phyloP scores from a whole-genome alignment of 1,140 invertebrate genomes.

The Adoxophyes honmai region DNA sequence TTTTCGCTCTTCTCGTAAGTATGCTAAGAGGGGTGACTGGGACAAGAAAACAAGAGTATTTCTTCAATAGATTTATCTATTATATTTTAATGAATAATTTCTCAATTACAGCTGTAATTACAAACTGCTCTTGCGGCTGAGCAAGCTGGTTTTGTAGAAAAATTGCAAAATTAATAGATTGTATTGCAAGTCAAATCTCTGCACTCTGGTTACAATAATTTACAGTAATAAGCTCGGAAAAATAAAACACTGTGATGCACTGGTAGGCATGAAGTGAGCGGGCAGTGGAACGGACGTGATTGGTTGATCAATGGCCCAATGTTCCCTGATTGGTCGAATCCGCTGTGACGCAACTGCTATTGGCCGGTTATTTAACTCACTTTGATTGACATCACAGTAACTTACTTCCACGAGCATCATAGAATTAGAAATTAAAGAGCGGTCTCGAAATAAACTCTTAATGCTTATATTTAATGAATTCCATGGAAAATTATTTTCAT shows the following conservation, averaged over 20 bases:
- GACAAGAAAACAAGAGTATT: slow-evolving; percentile 44
- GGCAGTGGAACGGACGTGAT: not conserved
- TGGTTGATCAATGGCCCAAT: not conserved
- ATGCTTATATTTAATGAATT: slow-evolving; percentile 70
- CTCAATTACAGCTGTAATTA: slow-evolving; percentile 71
- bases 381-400: not conserved
- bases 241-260: not conserved
- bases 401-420: not conserved
- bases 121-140: slow-evolving; percentile 54
- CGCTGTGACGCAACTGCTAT: not conserved
- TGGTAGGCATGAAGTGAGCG: not conserved
- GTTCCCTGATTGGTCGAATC: not conserved
- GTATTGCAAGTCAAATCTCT: slow-evolving; percentile 47
- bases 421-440: not conserved
- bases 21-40: not conserved
- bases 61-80: slow-evolving; percentile 75
- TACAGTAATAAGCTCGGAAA: slow-evolving; percentile 11
- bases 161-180: slow-evolving; percentile 53
- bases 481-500: slow-evolving; percentile 76
- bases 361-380: too few species aligned
- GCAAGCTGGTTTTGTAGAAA: slow-evolving; percentile 49
- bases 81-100: slow-evolving; percentile 76
- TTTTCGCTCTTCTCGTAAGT: too few species aligned
- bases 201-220: slow-evolving; percentile 23
- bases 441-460: slow-evolving; percentile 31